These are phyloP conservation scores for Agelas oroides DNA, from an alignment of 37 sponge, comb jelly and placozoan genomes.

Conservation along the genomic window DNA sequence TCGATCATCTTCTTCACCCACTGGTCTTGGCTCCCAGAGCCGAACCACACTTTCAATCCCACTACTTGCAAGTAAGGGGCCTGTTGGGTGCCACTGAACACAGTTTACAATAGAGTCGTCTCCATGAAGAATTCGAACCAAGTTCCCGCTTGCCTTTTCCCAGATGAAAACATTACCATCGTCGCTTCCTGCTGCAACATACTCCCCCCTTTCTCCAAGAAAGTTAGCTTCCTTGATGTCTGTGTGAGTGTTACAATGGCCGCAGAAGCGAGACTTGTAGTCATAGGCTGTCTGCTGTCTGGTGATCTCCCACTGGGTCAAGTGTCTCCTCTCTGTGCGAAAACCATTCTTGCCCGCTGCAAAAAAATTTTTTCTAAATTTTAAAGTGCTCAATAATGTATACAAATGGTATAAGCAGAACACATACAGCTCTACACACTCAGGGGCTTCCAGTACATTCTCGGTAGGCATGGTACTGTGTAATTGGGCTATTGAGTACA, in stretches of 20 bases:
- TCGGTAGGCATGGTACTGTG: too few relatives aligned
- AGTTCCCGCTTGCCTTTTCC: conserved; percentile 77
- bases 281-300: conserved; percentile 52
- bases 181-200: conserved; percentile 94
- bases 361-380: too few relatives aligned
- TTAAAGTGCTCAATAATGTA: too few relatives aligned
- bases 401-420: too few relatives aligned
- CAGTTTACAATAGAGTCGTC: conserved; percentile 91
- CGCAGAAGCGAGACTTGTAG: conserved; percentile 77
- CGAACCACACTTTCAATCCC: conserved; percentile 86
- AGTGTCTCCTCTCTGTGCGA: not conserved
- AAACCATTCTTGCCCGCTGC: conserved; percentile 29
- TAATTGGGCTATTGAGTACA: too few relatives aligned
- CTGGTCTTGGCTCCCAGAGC: conserved; percentile 78
- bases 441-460: too few relatives aligned
- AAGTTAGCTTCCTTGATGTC: conserved; percentile 99
- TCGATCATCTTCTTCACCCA: not conserved
- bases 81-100: conserved; percentile 86
- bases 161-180: conserved; percentile 94
- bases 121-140: conserved; percentile 76
- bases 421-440: too few relatives aligned
- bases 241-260: conserved; percentile 93
- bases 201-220: conserved; percentile 84
- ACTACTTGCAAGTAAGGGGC: conserved; percentile 78
- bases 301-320: conserved; percentile 33